Evolutionary conservation across 1,140 invertebrate genomes (phyloP), one percentile per base, ranked within the genome.

Genomic region (Trinorchestia longiramus): DNA sequence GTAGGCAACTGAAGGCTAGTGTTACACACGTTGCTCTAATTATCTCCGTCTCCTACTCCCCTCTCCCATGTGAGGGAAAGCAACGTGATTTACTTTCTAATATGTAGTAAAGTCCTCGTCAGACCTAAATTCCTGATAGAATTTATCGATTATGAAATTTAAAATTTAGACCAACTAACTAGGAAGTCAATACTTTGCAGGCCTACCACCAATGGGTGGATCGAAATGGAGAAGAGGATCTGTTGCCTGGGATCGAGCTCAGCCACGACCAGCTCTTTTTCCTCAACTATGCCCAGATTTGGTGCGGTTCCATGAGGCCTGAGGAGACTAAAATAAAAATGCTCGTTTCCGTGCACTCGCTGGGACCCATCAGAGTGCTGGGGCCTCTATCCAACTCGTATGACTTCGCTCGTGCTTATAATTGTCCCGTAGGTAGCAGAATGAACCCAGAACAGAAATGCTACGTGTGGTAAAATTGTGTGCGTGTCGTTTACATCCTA

Each of bases 301-400:
- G 99, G 99, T 99, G 99, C 97, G 99, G 99, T 15, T 98, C 99
- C 0, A 99, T 99, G 99, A 98, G 99, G 96, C 99, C 99, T 8
- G 99, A 99, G 97, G 99, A 99, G 97, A 99, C 99, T 94, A 97
- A 99, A 1, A 99, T 98, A 44, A 99, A 99, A 97, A 98, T 99
- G 95, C 98, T 99, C 77, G 99, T 99, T 28, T 99, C 99, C 11
- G 99, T 99, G 19, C 99, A 99, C 97, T 99, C 99, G 28, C 99
- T 99, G 0, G 99, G 99, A 19, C 98, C 98, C 0, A 98, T 99
- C 36, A 98, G 99, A 57, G 99, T 99, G 0, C 97, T 99, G 44
- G 99, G 99, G 6, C 99, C 99, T 0, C 97, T 99, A 8, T 99
- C 99, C 0, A 99, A 99, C 97, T 99, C 99, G 0, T 97, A 98